Percentiles rank a stretch among this genome's conserved stretches.
Evolutionary conservation across 92 coral and sea anemone genomes (phyloP).

Genomic region (Palythoa caribaeorum): DNA sequence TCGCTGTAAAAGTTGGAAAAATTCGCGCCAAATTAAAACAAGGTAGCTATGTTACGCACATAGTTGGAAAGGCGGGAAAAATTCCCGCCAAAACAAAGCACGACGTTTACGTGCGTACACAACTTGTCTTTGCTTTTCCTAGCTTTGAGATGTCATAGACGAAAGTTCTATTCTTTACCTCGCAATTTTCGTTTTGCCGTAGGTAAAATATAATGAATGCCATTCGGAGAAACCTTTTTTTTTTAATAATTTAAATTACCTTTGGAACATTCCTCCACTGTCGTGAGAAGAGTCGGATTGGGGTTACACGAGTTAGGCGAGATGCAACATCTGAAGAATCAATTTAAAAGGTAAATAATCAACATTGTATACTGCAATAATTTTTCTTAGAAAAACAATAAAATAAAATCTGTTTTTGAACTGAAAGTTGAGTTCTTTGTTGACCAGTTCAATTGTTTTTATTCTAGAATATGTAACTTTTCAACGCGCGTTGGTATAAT

Average conservation of each 20-base stretch:
- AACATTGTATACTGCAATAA: not conserved
- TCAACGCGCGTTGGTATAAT: too few relatives aligned
- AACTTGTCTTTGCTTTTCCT: too few relatives aligned
- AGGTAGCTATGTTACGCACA: not conserved
- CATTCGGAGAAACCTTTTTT: not conserved
- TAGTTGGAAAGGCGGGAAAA: not conserved
- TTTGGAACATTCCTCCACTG: conserved; percentile 59
- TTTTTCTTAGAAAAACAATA: not conserved
- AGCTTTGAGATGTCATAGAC: too few relatives aligned
- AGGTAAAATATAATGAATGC: not conserved
- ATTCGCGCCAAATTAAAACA: not conserved
- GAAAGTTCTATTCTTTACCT: not conserved
- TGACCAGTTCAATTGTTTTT: too few relatives aligned
- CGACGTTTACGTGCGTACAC: too few relatives aligned
- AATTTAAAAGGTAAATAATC: not conserved
- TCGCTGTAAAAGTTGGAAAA: not conserved
- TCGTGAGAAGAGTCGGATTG: conserved; percentile 50
- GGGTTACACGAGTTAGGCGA: conserved; percentile 63
- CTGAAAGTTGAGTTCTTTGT: too few relatives aligned
- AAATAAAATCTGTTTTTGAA: too few relatives aligned
- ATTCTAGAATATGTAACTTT: too few relatives aligned
- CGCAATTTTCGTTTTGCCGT: too few relatives aligned
- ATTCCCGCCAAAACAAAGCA: too few relatives aligned
- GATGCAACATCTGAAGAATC: conserved; percentile 61
- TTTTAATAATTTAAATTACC: conserved; percentile 36